Evolutionary conservation across 2,888 invertebrate species (phyloP).

Genomic region (Mayetiola destructor): DNA sequence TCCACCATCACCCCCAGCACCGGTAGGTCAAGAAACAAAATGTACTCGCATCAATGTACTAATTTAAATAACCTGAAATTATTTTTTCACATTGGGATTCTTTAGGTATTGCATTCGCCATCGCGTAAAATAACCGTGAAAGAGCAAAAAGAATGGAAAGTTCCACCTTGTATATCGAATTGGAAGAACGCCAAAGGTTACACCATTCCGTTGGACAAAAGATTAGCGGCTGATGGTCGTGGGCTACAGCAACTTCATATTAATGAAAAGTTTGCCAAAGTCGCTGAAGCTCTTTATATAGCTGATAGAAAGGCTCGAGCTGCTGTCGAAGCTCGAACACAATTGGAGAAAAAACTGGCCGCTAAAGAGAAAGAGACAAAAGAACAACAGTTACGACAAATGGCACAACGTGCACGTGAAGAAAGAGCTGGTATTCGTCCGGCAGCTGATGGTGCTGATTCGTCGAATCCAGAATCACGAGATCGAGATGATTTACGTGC

Average conservation of each 20-base stretch:
- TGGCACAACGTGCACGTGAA: slow-evolving; percentile 92
- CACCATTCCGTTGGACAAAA: slow-evolving; percentile 94
- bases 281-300: slow-evolving; percentile 94
- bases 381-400: slow-evolving; percentile 79
- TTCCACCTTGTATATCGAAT: slow-evolving; percentile 95
- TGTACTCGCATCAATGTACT: no score
- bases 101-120: slow-evolving; percentile 76
- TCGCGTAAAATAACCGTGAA: slow-evolving; percentile 95
- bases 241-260: slow-evolving; percentile 95
- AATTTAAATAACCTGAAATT: no score
- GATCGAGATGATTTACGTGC: slow-evolving; percentile 77
- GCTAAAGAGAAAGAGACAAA: slow-evolving; percentile 98
- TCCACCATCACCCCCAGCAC: slow-evolving; percentile 97
- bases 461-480: slow-evolving; percentile 42
- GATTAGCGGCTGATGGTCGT: slow-evolving; percentile 93
- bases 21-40: no score
- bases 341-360: slow-evolving; percentile 88
- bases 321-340: slow-evolving; percentile 91
- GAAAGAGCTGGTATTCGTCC: slow-evolving; percentile 65
- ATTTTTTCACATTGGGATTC: slow-evolving; percentile 29
- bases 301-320: slow-evolving; percentile 95
- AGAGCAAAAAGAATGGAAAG: slow-evolving; percentile 98
- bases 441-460: slow-evolving; percentile 31
- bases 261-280: slow-evolving; percentile 97
- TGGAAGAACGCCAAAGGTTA: slow-evolving; percentile 99